These are phyloP conservation scores for Gallinago paraguaiae DNA, from an alignment of 2,113 vertebrate genomes.

Conservation along the genomic window DNA sequence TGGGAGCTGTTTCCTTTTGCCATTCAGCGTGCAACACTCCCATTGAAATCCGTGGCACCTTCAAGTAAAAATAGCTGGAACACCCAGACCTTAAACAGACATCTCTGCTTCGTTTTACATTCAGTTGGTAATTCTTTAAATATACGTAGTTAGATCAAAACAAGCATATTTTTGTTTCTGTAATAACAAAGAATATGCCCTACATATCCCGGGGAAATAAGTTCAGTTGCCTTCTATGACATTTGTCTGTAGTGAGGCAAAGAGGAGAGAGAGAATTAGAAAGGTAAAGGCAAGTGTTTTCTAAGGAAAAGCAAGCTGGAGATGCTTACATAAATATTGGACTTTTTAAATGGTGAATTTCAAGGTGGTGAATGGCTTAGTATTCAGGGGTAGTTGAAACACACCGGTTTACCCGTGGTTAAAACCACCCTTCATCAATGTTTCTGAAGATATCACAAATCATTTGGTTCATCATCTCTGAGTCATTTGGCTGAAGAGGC, in stretches of 20 bases:
- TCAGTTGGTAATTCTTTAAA: conserved; percentile 32
- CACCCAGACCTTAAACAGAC: background rate
- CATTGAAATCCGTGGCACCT: background rate
- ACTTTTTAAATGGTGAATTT: background rate
- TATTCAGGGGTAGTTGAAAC: background rate
- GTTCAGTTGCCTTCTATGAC: background rate
- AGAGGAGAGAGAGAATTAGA: background rate
- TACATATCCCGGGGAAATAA: background rate
- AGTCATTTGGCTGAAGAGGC: conserved; percentile 63
- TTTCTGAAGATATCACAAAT: conserved; percentile 44
- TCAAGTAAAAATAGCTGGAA: conserved; percentile 17
- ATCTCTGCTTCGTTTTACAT: background rate
- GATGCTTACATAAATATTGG: background rate
- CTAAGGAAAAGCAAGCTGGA: background rate
- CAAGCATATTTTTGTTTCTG: background rate
- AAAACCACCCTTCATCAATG: background rate
- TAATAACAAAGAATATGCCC: background rate
- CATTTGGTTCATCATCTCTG: conserved; percentile 12
- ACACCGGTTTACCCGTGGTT: background rate
- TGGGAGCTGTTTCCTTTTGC: background rate
- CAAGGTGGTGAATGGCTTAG: background rate
- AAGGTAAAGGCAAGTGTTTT: background rate
- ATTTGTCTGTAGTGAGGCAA: background rate
- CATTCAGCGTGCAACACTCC: background rate
- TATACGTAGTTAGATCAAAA: background rate